Conservation (phyloP, 2,888 invertebrate species). For the Imbricaverruca yamaguchii region DNA sequence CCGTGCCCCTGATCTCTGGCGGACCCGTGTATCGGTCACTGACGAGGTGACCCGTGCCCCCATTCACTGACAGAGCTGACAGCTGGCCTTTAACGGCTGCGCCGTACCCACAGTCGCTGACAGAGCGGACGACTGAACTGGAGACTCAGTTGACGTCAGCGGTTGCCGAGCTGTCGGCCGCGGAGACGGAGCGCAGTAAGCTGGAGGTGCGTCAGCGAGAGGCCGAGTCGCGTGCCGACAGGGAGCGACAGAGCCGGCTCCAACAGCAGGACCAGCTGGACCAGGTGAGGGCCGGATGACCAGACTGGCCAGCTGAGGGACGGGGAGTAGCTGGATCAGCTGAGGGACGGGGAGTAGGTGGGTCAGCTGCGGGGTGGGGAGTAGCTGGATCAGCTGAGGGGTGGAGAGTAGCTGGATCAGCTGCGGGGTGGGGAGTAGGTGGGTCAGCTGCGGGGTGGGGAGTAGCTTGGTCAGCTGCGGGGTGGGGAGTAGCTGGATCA, state of each 20-base stretch:
- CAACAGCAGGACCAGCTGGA: slow-evolving; percentile 2
- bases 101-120: slow-evolving; percentile 6
- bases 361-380: background rate
- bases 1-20: too few relatives aligned
- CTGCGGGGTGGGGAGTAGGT: background rate
- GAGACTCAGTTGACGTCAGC: slow-evolving; percentile 23
- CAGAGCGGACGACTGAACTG: slow-evolving; percentile 23
- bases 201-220: slow-evolving; percentile 20
- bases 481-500: background rate
- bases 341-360: background rate
- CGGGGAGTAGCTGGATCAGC: background rate
- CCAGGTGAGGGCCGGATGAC: background rate
- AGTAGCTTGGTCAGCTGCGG: background rate
- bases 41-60: too few relatives aligned
- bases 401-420: background rate
- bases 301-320: background rate
- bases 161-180: slow-evolving; percentile 28
- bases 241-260: slow-evolving; percentile 15
- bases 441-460: background rate
- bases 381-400: background rate
- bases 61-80: too few relatives aligned
- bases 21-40: too few relatives aligned
- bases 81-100: too few relatives aligned
- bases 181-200: slow-evolving; percentile 25
- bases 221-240: slow-evolving; percentile 4